phyloP scores from a whole-genome alignment of 2,797 vertebrate genomes.

The Botia almorhae region DNA sequence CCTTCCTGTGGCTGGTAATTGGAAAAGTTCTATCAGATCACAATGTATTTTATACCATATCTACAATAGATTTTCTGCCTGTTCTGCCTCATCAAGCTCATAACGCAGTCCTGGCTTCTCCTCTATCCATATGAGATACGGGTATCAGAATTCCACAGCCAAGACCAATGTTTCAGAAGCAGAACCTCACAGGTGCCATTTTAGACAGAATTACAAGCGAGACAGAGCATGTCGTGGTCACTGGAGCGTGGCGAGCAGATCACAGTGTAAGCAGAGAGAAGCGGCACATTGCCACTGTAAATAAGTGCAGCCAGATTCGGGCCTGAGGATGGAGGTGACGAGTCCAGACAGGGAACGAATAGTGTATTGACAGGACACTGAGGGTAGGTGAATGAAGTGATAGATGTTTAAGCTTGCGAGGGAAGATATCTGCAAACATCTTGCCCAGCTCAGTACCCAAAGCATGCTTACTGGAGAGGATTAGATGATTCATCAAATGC shows the following conservation, averaged over 20 bases:
- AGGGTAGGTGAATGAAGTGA: conserved; percentile 36
- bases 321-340: background rate
- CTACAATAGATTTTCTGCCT: conserved; percentile 38
- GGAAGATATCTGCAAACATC: conserved; percentile 48
- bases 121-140: conserved; percentile 23
- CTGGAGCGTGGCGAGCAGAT: conserved; percentile 2
- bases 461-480: conserved; percentile 37
- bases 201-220: conserved; percentile 44
- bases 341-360: background rate
- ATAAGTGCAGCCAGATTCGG: conserved; percentile 22
- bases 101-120: conserved; percentile 7
- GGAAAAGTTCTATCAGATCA: conserved; percentile 53
- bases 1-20: conserved; percentile 44
- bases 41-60: conserved; percentile 37
- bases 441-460: conserved; percentile 24
- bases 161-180: conserved; percentile 30
- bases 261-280: conserved; percentile 36
- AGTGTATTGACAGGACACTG: conserved; percentile 23
- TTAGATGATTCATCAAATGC: conserved; percentile 51
- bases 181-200: conserved; percentile 35
- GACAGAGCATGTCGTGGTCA: conserved; percentile 18
- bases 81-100: conserved; percentile 53
- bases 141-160: conserved; percentile 25
- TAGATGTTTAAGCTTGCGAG: conserved; percentile 42
- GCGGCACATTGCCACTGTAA: conserved; percentile 12